Percentiles rank a stretch among this genome's conserved stretches.
Conservation (phyloP, 2,797 vertebrate genomes). For the Alcedo quadribrachys region DNA sequence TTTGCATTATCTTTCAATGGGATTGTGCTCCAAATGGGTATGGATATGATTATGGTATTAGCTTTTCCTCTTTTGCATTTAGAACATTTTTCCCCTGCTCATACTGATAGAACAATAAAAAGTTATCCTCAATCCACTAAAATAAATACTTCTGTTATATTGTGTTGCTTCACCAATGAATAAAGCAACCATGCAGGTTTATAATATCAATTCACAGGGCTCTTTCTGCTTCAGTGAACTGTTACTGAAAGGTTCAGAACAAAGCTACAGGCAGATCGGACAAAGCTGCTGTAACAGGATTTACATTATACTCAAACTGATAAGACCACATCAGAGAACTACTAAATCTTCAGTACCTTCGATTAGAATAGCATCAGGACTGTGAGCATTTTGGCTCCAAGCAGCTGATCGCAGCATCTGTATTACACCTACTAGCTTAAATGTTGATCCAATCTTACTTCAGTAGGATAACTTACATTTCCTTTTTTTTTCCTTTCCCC, state of each 20-base stretch:
- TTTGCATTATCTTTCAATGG: conserved; percentile 31
- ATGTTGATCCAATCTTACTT: conserved; percentile 6
- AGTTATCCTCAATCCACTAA: conserved; percentile 59
- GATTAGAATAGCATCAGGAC: conserved; percentile 58
- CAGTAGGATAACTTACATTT: conserved; percentile 24
- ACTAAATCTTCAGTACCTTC: conserved; percentile 65
- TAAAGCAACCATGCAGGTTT: conserved; percentile 78
- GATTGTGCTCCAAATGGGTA: conserved; percentile 12
- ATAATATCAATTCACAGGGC: conserved; percentile 82
- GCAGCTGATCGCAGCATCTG: conserved; percentile 68
- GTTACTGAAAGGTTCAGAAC: conserved; percentile 83
- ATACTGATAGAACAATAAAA: neutral
- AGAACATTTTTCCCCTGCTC: conserved; percentile 19
- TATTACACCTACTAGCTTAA: conserved; percentile 54
- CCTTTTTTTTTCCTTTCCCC: neutral
- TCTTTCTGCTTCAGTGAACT: conserved; percentile 83
- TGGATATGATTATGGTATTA: conserved; percentile 36
- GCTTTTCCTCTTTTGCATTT: conserved; percentile 51
- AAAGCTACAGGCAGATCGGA: conserved; percentile 82
- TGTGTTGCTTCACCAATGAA: conserved; percentile 74
- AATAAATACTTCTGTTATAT: conserved; percentile 78
- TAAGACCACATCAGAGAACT: conserved; percentile 79
- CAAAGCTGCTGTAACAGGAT: conserved; percentile 79
- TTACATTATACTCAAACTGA: conserved; percentile 80
- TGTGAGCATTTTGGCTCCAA: conserved; percentile 40